Base-by-base conservation (phyloP, 2,888 invertebrate species). In the Copidosoma aretas region DNA sequence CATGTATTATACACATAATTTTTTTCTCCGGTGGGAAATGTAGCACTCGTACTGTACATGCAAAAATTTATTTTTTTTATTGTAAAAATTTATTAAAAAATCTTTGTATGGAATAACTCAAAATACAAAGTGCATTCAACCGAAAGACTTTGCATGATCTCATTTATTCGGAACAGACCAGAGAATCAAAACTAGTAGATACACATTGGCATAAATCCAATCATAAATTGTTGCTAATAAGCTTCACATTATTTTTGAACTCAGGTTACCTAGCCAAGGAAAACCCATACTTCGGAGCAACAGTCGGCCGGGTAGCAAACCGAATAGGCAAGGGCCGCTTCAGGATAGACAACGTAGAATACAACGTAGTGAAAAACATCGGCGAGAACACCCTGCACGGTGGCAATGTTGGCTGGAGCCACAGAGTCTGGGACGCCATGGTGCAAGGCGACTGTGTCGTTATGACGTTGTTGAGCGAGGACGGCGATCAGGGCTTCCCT, bases 251-350 rank as follows among this genome's bases (percentile, higher is more conserved):
- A 46, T 15, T 46, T 39, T 21, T 59, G 24, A 49, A 17, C n/a
- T 51, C n/a, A 91, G 93, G 91, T 60, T 93, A 93, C 79, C 85
- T 88, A 53, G 86, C 87, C 73, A 80, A 84, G 0, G 79, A 85
- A n/a, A 93, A 93, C 79, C 92, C 92, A 0, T 96, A 95, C 80
- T 93, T 97, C 78, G 97, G 97, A 8, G 91, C 93, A 0, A 91
- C 94, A 0, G 87, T 97, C 67, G 97, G 97, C 1, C 88, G 97
- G 59, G 93, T 93, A 25, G 94, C 93, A 1, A 97, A 96, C 84
- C 87, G 92, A 56, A 91, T 95, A 70, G 89, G 87, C 0, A 88
- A 90, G 25, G 94, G 90, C 0, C 87, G 87, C 70, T 92, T 95
- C 80, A 82, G 81, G 2, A 85, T 96, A 1, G 88, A 90, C 60